Evolutionary conservation across 64 coral and sea anemone genomes (phyloP).

Genomic region (Montipora sp.): DNA sequence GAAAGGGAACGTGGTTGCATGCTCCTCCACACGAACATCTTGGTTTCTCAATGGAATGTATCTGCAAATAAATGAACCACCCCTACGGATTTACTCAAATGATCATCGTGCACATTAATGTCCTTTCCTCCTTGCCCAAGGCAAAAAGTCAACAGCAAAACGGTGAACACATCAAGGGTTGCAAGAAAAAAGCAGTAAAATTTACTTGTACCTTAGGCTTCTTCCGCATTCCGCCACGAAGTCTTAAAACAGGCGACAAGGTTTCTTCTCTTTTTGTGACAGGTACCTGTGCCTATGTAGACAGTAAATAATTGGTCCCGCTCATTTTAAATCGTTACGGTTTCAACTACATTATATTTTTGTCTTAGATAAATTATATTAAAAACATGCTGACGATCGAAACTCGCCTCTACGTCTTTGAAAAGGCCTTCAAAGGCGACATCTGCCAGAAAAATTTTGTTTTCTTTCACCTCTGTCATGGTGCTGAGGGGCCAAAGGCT

Average conservation of each 20-base stretch:
- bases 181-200: no score
- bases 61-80: neutral
- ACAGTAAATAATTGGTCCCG: neutral
- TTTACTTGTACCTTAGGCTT: neutral
- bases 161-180: no score
- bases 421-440: neutral
- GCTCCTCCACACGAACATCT: constrained; percentile 3
- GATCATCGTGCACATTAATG: no score
- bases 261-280: neutral
- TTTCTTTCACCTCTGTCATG: neutral
- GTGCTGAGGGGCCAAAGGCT: neutral
- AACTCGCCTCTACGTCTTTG: neutral
- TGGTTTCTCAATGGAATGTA: neutral
- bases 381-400: neutral
- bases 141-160: no score
- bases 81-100: no score
- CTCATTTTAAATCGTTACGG: no score
- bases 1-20: neutral
- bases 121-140: no score
- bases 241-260: neutral
- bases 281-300: neutral
- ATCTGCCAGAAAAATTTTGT: neutral
- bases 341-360: neutral
- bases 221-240: neutral
- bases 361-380: neutral